Conservation (phyloP, 1,140 invertebrate genomes). For the Drosophila arawakana region DNA sequence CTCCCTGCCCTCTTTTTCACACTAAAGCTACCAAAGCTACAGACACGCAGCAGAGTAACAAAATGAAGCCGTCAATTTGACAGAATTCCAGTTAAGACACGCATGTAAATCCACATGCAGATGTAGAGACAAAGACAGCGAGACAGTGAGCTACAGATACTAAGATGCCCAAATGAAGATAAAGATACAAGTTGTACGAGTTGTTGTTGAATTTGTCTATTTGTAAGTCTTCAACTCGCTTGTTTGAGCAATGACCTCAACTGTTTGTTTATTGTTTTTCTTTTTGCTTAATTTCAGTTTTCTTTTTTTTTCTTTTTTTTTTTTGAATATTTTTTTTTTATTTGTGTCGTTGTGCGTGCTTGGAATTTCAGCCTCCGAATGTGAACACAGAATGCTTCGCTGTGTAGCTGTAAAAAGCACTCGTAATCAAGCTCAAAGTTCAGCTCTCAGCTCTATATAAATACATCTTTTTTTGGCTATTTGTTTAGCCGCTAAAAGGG, state of each 20-base stretch:
- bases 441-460: not conserved
- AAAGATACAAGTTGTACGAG: not conserved
- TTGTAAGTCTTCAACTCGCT: conserved; percentile 30
- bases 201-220: conserved; percentile 25
- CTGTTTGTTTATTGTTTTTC: conserved; percentile 45
- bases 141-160: conserved; percentile 15
- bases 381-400: not conserved
- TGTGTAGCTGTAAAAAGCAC: conserved; percentile 8
- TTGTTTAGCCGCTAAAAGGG: not conserved
- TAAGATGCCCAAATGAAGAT: not conserved
- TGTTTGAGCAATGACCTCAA: conserved; percentile 66
- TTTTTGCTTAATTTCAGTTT: conserved; percentile 18
- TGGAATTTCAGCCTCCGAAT: conserved; percentile 26
- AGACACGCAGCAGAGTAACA: not conserved
- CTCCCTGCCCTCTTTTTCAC: not conserved
- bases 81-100: conserved; percentile 39
- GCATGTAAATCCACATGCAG: conserved; percentile 23
- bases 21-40: not conserved
- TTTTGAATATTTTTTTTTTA: not conserved
- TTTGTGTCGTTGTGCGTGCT: conserved; percentile 23
- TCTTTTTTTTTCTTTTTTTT: conserved; percentile 19
- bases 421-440: conserved; percentile 29
- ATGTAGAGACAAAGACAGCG: not conserved
- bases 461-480: not conserved
- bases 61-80: conserved; percentile 38